Percentiles rank a stretch among this genome's conserved stretches.
Evolutionary conservation across 2,113 vertebrate species (phyloP).

Genomic region (Embiotoca jacksoni): DNA sequence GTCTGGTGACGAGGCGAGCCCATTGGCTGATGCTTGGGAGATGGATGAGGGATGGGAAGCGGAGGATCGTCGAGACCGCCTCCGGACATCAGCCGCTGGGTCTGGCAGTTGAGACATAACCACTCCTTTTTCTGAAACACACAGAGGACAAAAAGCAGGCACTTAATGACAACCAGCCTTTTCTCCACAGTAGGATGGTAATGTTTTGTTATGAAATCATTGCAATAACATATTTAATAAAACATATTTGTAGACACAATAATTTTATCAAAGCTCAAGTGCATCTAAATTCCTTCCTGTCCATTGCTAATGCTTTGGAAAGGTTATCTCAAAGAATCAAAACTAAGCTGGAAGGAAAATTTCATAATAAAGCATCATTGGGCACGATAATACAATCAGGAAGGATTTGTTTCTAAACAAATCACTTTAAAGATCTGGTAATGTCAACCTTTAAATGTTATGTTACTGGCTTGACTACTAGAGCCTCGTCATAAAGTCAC

Average conservation of each 20-base stretch:
- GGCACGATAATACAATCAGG: too few species aligned
- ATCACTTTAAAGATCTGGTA: too few species aligned
- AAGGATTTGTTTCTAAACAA: too few species aligned
- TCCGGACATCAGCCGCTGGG: constrained; percentile 93
- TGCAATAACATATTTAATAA: not conserved
- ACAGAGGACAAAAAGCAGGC: constrained; percentile 34
- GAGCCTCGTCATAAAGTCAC: too few species aligned
- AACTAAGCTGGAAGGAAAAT: too few species aligned
- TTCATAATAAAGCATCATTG: too few species aligned
- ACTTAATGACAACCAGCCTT: not conserved
- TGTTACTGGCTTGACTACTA: too few species aligned
- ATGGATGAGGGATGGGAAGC: constrained; percentile 84
- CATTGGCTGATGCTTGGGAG: constrained; percentile 86
- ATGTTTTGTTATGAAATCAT: not conserved
- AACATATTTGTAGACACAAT: not conserved
- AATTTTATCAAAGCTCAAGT: not conserved
- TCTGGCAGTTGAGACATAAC: constrained; percentile 99
- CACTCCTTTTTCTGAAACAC: constrained; percentile 96
- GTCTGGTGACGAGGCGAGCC: constrained; percentile 87
- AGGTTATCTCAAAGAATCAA: too few species aligned
- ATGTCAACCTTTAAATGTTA: too few species aligned
- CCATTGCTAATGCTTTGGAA: too few species aligned
- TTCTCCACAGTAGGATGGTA: not conserved
- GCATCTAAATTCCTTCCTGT: too few species aligned
- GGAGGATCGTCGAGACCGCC: constrained; percentile 88